A percentile compares a stretch with the other conserved stretches of the same genome.
phyloP scores from a whole-genome alignment of 2,113 vertebrate species.

The Anarhynchus alexandrinus region DNA sequence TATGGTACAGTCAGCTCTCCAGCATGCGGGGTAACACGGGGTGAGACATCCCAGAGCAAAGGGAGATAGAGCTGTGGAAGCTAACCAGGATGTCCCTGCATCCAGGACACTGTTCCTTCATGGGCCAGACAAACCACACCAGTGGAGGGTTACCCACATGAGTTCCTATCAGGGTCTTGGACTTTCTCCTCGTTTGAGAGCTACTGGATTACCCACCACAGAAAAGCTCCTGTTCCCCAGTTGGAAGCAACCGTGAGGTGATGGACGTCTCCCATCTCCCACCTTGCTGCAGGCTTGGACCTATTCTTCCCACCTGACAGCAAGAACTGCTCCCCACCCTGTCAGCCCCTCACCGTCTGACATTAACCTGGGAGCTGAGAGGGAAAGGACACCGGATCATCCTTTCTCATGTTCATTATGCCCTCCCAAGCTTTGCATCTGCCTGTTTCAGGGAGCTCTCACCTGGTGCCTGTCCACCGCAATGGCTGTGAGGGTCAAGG shows the following conservation, averaged over 20 bases:
- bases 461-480: constrained; percentile 94
- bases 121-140: background rate
- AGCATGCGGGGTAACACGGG: background rate
- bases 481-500: constrained; percentile 90
- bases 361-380: background rate
- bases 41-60: background rate
- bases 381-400: background rate
- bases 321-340: background rate
- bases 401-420: background rate
- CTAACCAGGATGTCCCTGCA: background rate
- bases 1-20: background rate
- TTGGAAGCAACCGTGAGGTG: accelerated
- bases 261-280: background rate
- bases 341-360: background rate
- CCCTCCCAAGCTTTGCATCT: background rate
- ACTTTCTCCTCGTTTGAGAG: background rate
- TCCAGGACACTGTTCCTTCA: background rate
- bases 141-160: background rate
- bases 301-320: background rate
- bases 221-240: background rate
- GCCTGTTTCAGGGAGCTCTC: background rate
- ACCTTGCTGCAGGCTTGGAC: background rate
- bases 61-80: background rate
- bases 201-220: background rate
- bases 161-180: background rate